A percentile compares a stretch with the other conserved stretches of the same genome.
phyloP scores from a whole-genome alignment of 64 coral and sea anemone species.

The Montipora cactus region DNA sequence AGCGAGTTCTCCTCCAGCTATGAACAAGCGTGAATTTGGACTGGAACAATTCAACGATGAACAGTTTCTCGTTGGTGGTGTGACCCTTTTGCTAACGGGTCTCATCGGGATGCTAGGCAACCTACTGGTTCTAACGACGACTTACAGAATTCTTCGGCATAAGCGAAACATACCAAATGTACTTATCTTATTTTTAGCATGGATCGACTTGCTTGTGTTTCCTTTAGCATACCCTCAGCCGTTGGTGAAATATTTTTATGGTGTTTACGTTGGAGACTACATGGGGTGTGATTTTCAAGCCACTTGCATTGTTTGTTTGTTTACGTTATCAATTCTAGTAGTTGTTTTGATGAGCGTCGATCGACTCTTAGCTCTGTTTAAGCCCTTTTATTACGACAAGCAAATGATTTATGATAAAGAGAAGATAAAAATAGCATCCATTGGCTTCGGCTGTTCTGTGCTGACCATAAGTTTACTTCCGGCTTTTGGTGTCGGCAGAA shows the following conservation, averaged over 20 bases:
- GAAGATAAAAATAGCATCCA: slow-evolving; percentile 77
- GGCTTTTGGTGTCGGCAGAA: slow-evolving; percentile 81
- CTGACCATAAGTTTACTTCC: slow-evolving; percentile 86
- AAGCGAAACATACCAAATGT: slow-evolving; percentile 91
- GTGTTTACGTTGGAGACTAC: slow-evolving; percentile 79
- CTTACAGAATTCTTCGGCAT: slow-evolving; percentile 83
- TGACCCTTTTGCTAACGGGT: slow-evolving; percentile 78
- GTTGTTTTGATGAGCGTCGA: slow-evolving; percentile 93
- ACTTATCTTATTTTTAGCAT: slow-evolving; percentile 88
- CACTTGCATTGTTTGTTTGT: slow-evolving; percentile 76
- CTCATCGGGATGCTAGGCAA: slow-evolving; percentile 89
- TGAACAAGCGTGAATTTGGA: slow-evolving; percentile 89
- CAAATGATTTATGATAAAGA: slow-evolving; percentile 90
- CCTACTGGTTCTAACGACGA: slow-evolving; percentile 73
- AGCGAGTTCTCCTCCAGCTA: neutral
- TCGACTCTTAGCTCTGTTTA: slow-evolving; percentile 71
- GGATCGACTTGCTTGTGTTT: slow-evolving; percentile 84
- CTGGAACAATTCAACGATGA: slow-evolving; percentile 84
- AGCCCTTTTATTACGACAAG: slow-evolving; percentile 89
- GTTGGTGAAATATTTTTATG: slow-evolving; percentile 86
- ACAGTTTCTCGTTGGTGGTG: slow-evolving; percentile 87
- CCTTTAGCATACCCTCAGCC: slow-evolving; percentile 79
- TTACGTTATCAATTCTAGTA: slow-evolving; percentile 74
- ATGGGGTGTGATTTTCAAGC: slow-evolving; percentile 93
- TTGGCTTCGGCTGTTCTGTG: slow-evolving; percentile 59